Conservation (phyloP, 2,888 invertebrate species). For the Uloborus plumipes region DNA sequence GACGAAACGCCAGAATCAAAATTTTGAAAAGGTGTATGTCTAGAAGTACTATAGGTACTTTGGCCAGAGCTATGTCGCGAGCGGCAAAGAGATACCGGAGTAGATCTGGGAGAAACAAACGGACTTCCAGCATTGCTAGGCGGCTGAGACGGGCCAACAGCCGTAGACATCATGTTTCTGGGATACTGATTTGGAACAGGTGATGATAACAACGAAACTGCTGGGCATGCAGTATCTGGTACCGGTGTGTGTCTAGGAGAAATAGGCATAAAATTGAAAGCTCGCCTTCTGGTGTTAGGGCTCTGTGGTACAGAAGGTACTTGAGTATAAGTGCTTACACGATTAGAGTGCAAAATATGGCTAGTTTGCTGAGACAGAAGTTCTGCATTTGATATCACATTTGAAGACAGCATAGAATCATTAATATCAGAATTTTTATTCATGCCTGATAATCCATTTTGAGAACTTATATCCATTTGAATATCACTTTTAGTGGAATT, state of each 20-base stretch:
- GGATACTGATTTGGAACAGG: constrained; percentile 41
- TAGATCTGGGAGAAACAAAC: constrained; percentile 83
- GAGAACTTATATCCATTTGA: constrained; percentile 22
- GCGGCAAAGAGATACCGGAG: constrained; percentile 68
- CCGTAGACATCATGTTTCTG: constrained; percentile 63
- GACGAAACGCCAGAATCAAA: constrained; percentile 68
- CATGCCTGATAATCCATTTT: constrained; percentile 21
- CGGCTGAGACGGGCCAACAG: constrained; percentile 74
- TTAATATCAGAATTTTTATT: constrained; percentile 24
- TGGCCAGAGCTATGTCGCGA: constrained; percentile 70
- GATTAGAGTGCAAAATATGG: constrained; percentile 14
- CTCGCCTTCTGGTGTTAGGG: constrained; percentile 82
- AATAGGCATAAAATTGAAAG: constrained; percentile 89
- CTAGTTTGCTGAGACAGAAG: background rate
- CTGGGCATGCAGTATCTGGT: constrained; percentile 60
- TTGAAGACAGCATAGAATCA: constrained; percentile 16
- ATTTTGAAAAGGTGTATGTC: constrained; percentile 66
- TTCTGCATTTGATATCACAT: constrained; percentile 20
- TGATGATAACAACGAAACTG: constrained; percentile 26
- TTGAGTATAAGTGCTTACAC: constrained; percentile 55
- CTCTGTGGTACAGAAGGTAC: constrained; percentile 77
- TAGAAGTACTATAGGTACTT: constrained; percentile 64
- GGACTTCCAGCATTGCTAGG: constrained; percentile 82
- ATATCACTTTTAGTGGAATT: constrained; percentile 31
- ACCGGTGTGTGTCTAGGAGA: constrained; percentile 76